A percentile compares a stretch with the other conserved stretches of the same genome.
phyloP scores from a whole-genome alignment of 2,113 vertebrate species.

The Tympanuchus pallidicinctus region DNA sequence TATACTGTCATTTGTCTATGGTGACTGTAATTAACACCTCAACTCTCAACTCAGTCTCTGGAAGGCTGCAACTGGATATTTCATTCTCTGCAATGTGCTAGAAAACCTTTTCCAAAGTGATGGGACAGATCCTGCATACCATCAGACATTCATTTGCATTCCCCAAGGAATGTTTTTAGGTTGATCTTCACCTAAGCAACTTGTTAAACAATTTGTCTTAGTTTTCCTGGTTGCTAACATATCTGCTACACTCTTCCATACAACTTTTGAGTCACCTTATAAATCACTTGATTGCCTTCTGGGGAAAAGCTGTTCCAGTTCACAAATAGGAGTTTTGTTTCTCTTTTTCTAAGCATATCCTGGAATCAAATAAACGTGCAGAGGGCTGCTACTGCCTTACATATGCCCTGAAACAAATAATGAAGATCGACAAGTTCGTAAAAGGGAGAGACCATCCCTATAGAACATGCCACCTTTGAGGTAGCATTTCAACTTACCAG shows the following conservation, averaged over 20 bases:
- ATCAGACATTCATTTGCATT: background rate
- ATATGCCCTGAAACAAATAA: background rate
- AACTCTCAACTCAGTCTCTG: background rate
- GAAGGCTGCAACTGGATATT: background rate
- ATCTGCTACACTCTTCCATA: background rate
- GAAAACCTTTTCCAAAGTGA: conserved; percentile 20
- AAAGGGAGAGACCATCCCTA: background rate
- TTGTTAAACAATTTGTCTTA: background rate
- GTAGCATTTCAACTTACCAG: background rate
- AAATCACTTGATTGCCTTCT: background rate
- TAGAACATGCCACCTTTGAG: background rate
- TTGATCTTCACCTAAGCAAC: background rate
- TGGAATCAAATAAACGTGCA: background rate
- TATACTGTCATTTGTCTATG: background rate
- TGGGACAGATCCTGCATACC: background rate
- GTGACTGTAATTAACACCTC: conserved; percentile 25
- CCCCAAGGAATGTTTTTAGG: conserved; percentile 19
- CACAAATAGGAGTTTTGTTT: background rate
- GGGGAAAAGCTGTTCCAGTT: background rate
- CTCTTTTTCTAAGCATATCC: background rate
- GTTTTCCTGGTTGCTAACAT: background rate
- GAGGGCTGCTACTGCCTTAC: background rate
- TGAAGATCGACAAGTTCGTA: background rate
- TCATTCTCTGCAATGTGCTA: background rate
- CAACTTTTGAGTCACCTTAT: background rate